Evolutionary conservation across 2,113 vertebrate genomes (phyloP).

Genomic region (Thinocorus orbignyianus): DNA sequence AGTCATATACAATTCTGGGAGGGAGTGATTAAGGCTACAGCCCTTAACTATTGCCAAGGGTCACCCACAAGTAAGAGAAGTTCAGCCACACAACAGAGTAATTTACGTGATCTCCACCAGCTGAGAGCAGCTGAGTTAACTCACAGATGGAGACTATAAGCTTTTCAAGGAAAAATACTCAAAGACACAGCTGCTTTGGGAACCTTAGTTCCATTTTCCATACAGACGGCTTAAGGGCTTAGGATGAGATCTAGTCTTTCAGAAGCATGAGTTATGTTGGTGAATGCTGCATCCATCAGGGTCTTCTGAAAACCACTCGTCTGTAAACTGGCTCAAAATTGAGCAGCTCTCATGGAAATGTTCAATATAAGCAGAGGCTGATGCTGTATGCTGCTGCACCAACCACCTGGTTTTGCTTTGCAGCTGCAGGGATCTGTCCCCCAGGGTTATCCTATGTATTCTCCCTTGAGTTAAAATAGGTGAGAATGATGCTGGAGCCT

Average conservation of each 20-base stretch:
- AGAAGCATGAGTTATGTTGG: neutral
- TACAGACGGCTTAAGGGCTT: neutral
- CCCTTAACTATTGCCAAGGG: neutral
- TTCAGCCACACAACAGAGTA: neutral
- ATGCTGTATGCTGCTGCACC: accelerated
- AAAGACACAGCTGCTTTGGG: neutral
- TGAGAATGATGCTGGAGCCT: neutral
- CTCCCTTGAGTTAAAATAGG: neutral
- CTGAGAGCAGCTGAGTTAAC: neutral
- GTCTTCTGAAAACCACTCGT: neutral
- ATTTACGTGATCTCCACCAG: neutral
- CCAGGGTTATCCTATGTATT: neutral
- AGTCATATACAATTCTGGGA: accelerated
- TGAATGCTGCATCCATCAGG: neutral
- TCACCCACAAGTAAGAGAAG: neutral
- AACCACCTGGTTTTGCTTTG: neutral
- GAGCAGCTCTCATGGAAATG: neutral
- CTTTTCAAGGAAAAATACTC: neutral
- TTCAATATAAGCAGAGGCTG: neutral
- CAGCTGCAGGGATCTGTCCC: neutral
- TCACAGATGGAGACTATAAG: neutral
- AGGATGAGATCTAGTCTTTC: neutral
- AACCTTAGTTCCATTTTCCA: neutral
- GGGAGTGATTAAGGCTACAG: accelerated
- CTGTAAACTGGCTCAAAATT: neutral